Evolutionary conservation across 2,113 vertebrate species (phyloP).

Genomic region (Pelusios castaneus): DNA sequence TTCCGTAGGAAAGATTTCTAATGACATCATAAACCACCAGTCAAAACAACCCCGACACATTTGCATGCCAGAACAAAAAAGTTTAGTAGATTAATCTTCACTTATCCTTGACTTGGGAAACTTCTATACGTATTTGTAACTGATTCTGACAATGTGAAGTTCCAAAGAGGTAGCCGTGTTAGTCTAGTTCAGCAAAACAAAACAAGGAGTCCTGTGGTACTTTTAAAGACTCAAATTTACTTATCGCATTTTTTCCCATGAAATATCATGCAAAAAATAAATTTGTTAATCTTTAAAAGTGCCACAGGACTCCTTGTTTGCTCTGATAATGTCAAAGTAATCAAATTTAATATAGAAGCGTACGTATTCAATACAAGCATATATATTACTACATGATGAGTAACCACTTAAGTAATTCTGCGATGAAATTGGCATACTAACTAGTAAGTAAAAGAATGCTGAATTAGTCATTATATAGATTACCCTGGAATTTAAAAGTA

Average conservation of each 20-base stretch:
- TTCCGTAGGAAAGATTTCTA: conserved; percentile 48
- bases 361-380: not conserved
- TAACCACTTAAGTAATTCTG: not conserved
- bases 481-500: conserved; percentile 1
- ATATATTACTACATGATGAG: not conserved
- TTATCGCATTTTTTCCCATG: too few species aligned
- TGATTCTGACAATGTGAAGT: not conserved
- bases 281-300: too few species aligned
- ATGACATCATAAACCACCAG: conserved; percentile 73
- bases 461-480: not conserved
- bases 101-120: not conserved
- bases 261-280: too few species aligned
- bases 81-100: not conserved
- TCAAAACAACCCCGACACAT: not conserved
- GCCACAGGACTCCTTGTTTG: too few species aligned
- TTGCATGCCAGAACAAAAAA: not conserved
- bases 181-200: too few species aligned
- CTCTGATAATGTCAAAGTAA: too few species aligned
- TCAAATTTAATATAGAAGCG: not conserved
- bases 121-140: not conserved
- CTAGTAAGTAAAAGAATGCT: not conserved
- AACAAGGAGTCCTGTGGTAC: too few species aligned
- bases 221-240: too few species aligned
- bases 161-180: too few species aligned
- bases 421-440: not conserved